A percentile compares a stretch with the other conserved stretches of the same genome.
phyloP scores from a whole-genome alignment of 2,113 vertebrate genomes.

The Tragulus kanchil region DNA sequence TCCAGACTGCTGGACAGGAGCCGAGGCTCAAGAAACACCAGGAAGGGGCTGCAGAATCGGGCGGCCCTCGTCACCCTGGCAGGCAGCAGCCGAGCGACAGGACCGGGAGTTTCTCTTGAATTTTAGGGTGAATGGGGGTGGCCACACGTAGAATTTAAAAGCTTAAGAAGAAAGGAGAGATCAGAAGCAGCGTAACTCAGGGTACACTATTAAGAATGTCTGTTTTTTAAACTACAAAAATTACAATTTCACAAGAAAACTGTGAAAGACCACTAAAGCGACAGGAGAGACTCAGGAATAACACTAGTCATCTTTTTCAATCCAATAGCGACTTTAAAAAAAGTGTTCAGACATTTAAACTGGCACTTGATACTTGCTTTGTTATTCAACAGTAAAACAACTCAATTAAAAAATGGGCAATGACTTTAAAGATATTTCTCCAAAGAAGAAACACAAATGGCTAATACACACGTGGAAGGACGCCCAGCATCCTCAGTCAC shows the following conservation, averaged over 20 bases:
- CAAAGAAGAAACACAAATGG: background rate
- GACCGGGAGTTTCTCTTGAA: background rate
- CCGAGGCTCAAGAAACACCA: rapidly evolving
- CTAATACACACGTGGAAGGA: background rate
- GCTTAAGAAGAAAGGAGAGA: background rate
- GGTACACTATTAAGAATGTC: background rate
- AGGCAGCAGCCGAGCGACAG: rapidly evolving
- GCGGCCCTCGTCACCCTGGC: background rate
- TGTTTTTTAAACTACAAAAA: background rate
- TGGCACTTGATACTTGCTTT: background rate
- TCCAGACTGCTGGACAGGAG: background rate
- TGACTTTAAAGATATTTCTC: background rate
- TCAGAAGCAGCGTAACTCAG: background rate
- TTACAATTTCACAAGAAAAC: background rate
- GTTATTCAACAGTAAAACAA: background rate
- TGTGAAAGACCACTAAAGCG: background rate
- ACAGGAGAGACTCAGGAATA: background rate
- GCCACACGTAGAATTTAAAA: background rate
- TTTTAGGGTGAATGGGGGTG: background rate
- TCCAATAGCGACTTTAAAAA: background rate
- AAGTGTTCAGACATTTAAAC: background rate
- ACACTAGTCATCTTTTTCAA: background rate
- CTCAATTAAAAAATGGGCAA: background rate
- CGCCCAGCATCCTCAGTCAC: too few species aligned
- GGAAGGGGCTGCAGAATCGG: background rate